Conservation (phyloP, 1,140 invertebrate species). For the Calephelis nemesis region DNA sequence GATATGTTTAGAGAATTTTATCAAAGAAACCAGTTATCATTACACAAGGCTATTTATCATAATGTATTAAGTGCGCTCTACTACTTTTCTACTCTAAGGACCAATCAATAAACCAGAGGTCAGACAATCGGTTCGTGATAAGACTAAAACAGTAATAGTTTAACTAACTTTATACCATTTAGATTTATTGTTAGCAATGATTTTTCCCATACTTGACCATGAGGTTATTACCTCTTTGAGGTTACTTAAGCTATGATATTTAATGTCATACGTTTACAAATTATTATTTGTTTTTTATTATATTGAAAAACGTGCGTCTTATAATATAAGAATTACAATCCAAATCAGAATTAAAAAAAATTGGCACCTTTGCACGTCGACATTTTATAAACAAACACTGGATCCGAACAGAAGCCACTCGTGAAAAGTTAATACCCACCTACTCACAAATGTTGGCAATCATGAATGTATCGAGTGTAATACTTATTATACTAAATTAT, state of each 20-base stretch:
- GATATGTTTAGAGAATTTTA: no score
- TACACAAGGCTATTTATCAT: not conserved
- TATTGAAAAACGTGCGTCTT: no score
- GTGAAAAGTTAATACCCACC: no score
- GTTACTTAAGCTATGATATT: not conserved
- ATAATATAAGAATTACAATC: not conserved
- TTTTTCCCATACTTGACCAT: slow-evolving; percentile 5
- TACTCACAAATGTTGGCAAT: no score
- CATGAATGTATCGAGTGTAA: no score
- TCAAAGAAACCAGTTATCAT: no score
- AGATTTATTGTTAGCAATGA: slow-evolving; percentile 13
- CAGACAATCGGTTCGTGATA: slow-evolving; percentile 15
- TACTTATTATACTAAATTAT: no score
- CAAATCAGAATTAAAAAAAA: not conserved
- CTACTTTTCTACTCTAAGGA: not conserved
- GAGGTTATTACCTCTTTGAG: slow-evolving; percentile 4
- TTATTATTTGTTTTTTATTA: no score
- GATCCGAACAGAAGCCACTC: no score
- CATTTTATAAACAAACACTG: no score
- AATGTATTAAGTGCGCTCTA: not conserved
- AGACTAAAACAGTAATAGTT: slow-evolving; percentile 10
- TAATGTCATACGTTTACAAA: not conserved
- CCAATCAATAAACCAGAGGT: slow-evolving; percentile 14
- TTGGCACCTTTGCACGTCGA: no score
- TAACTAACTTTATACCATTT: not conserved